Evolutionary conservation across 2,888 invertebrate genomes (phyloP).

Genomic region (Ophion obscuratus): DNA sequence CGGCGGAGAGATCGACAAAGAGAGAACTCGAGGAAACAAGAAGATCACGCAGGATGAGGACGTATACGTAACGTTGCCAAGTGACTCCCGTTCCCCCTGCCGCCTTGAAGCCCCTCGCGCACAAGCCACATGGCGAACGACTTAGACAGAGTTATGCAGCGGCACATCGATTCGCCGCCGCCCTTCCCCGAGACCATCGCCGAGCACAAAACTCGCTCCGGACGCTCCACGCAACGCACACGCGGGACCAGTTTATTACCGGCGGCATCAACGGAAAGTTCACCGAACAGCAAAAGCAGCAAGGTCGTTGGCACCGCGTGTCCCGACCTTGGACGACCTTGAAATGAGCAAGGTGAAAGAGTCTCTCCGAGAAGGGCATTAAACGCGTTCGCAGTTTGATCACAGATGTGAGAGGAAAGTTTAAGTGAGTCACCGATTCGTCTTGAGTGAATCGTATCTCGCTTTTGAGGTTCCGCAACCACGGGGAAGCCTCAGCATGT

Average conservation of each 20-base stretch:
- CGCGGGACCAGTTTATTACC: slow-evolving; percentile 70
- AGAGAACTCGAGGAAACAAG: slow-evolving; percentile 49
- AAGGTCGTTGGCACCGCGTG: slow-evolving; percentile 73
- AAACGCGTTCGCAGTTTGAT: slow-evolving; percentile 48
- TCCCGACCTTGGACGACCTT: slow-evolving; percentile 79
- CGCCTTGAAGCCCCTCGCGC: slow-evolving; percentile 48
- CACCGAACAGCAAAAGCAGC: slow-evolving; percentile 46
- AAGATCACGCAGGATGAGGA: slow-evolving; percentile 29
- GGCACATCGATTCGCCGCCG: slow-evolving; percentile 46
- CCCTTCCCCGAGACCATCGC: slow-evolving; percentile 45
- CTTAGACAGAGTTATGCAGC: slow-evolving; percentile 34
- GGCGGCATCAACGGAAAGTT: slow-evolving; percentile 41
- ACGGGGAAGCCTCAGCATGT: neutral
- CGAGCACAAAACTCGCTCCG: slow-evolving; percentile 51
- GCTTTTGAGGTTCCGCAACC: neutral
- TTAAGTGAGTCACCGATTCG: neutral
- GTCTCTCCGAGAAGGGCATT: slow-evolving; percentile 24
- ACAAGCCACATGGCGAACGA: slow-evolving; percentile 44
- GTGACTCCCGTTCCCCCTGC: slow-evolving; percentile 28
- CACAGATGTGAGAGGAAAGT: slow-evolving; percentile 18
- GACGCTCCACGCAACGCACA: slow-evolving; percentile 35
- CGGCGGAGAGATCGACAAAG: slow-evolving; percentile 43
- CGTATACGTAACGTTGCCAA: slow-evolving; percentile 21
- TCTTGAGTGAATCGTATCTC: neutral
- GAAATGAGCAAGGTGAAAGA: slow-evolving; percentile 65